phyloP scores from a whole-genome alignment of 2,797 vertebrate species.

The Phalanger gymnotis region DNA sequence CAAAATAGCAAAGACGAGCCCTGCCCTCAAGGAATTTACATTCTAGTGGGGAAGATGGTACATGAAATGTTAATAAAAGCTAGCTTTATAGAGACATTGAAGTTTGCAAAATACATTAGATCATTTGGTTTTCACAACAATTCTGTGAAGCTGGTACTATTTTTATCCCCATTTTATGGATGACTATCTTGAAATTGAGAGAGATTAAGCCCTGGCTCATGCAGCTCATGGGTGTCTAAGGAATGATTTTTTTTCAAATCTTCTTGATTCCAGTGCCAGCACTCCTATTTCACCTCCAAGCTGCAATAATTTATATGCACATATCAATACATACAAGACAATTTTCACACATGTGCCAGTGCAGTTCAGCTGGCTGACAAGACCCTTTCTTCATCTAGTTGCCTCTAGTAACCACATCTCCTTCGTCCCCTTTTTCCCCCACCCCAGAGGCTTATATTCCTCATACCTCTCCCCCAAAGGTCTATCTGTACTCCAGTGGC shows the following conservation, averaged over 20 bases:
- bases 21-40: neutral
- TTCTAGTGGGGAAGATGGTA: neutral
- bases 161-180: neutral
- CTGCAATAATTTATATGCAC: neutral
- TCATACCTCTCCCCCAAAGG: neutral
- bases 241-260: neutral
- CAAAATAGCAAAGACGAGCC: neutral
- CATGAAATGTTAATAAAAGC: neutral
- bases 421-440: fast-evolving
- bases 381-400: neutral
- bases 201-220: neutral
- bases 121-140: neutral
- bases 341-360: neutral
- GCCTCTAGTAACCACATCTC: neutral
- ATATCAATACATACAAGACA: neutral
- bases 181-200: neutral
- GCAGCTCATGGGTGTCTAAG: neutral
- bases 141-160: neutral
- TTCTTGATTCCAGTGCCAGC: neutral
- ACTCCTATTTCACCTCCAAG: neutral
- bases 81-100: neutral
- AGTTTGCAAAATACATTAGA: neutral
- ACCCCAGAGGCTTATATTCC: neutral
- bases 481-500: neutral
- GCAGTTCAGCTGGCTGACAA: neutral